A percentile compares a stretch with the other conserved stretches of the same genome.
Evolutionary conservation across 2,113 vertebrate species (phyloP).

Genomic region (Coturnix japonica): DNA sequence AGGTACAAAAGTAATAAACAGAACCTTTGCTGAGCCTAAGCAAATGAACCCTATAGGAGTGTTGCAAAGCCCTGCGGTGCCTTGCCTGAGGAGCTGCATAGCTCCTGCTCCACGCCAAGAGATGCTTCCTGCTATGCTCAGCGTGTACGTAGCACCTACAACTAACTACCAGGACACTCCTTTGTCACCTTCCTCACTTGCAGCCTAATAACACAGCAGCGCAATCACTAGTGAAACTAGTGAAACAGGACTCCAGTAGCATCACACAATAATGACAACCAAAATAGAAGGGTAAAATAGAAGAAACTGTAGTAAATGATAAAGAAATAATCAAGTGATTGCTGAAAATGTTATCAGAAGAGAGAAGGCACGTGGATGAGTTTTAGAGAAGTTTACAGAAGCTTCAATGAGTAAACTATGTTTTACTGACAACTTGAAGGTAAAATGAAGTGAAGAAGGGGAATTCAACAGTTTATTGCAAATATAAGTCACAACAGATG

Average conservation of each 20-base stretch:
- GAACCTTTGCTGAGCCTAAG: neutral
- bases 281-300: neutral
- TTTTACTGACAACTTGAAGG: neutral
- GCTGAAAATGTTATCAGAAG: neutral
- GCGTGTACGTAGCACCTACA: neutral
- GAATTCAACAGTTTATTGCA: neutral
- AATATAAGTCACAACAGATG: neutral
- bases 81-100: neutral
- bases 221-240: neutral
- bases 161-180: neutral
- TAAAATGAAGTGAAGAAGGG: neutral
- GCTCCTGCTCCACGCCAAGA: neutral
- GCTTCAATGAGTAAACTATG: neutral
- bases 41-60: neutral
- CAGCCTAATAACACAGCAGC: neutral
- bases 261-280: neutral
- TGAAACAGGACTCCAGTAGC: neutral
- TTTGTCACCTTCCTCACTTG: neutral
- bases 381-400: neutral
- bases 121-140: neutral
- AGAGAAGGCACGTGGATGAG: neutral
- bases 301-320: neutral
- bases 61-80: neutral
- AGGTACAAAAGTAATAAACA: neutral
- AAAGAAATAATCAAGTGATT: neutral